Evolutionary conservation across 2,797 vertebrate genomes (phyloP).

Genomic region (Coregonus sp.): DNA sequence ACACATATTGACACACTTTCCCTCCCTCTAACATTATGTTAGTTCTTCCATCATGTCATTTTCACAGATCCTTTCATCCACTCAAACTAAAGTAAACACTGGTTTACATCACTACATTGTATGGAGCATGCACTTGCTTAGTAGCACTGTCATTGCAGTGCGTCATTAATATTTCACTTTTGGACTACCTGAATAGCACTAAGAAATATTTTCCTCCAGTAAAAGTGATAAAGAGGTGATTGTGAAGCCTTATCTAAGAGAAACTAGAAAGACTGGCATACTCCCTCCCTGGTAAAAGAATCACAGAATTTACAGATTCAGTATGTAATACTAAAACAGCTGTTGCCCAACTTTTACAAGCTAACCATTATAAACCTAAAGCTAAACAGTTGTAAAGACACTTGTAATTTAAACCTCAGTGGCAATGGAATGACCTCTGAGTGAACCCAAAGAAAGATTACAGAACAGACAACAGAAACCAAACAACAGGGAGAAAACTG

Average conservation of each 20-base stretch:
- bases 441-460: not conserved
- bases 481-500: not conserved
- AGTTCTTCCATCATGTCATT: too few relatives aligned
- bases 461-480: not conserved
- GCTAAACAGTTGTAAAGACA: not conserved
- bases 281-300: not conserved
- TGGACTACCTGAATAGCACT: not conserved
- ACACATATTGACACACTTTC: too few relatives aligned
- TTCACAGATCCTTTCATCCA: not conserved
- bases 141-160: not conserved
- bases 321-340: not conserved
- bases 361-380: not conserved
- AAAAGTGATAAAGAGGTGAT: not conserved
- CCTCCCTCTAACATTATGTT: too few relatives aligned
- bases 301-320: not conserved
- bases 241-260: not conserved
- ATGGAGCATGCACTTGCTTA: not conserved
- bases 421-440: not conserved
- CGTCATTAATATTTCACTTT: not conserved
- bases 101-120: not conserved
- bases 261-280: not conserved
- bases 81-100: not conserved
- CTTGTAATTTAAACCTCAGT: not conserved
- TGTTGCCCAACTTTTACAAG: not conserved
- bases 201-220: not conserved